These are phyloP conservation scores for Zygaena filipendulae DNA, from an alignment of 2,888 invertebrate species.

Conservation along the genomic window DNA sequence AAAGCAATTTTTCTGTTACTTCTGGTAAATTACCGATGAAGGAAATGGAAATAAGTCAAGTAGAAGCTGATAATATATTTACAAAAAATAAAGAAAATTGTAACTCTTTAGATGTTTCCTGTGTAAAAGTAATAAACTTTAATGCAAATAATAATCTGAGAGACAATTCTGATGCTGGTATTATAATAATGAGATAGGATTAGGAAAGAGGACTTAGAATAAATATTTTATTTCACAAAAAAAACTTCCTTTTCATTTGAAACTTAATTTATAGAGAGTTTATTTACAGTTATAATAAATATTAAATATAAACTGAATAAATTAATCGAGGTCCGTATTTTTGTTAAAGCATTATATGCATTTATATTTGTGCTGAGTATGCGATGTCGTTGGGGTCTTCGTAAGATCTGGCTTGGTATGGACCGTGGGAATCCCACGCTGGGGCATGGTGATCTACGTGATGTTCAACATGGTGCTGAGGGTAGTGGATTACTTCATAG, in stretches of 20 bases:
- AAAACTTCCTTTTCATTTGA: too few species aligned
- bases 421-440: conserved; percentile 67
- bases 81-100: too few species aligned
- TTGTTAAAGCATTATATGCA: conserved; percentile 26
- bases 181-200: conserved; percentile 18
- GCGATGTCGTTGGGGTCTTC: conserved; percentile 70
- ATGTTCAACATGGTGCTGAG: conserved; percentile 77
- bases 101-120: too few species aligned
- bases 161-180: too few species aligned
- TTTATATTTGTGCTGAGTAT: conserved; percentile 61
- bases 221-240: too few species aligned
- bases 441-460: conserved; percentile 70
- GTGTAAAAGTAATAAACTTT: too few species aligned
- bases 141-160: too few species aligned
- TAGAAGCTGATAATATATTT: too few species aligned
- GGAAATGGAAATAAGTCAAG: too few species aligned
- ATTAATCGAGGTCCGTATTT: conserved; percentile 54
- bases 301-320: conserved; percentile 50
- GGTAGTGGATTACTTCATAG: conserved; percentile 88
- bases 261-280: conserved; percentile 46
- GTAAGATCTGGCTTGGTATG: conserved; percentile 71
- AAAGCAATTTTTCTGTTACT: too few species aligned
- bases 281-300: conserved; percentile 61
- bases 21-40: too few species aligned
- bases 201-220: too few species aligned